Evolutionary conservation across 1,140 invertebrate genomes (phyloP).

Genomic region (Caenorhabditis tropicalis): DNA sequence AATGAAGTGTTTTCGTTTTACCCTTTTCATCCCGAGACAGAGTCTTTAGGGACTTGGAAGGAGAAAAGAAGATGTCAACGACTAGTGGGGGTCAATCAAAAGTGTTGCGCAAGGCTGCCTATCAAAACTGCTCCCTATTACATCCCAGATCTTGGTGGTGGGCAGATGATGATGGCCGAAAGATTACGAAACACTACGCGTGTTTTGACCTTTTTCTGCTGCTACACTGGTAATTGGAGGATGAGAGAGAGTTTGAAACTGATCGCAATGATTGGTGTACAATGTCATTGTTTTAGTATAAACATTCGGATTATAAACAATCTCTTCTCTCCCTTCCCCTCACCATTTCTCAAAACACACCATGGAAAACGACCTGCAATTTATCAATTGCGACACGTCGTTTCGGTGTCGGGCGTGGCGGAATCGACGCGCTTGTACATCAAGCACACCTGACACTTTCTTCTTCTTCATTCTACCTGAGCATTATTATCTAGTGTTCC

Average conservation of each 20-base stretch:
- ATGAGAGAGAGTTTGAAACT: not conserved
- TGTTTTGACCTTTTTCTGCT: not conserved
- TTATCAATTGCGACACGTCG: conserved; percentile 40
- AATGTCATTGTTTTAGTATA: not conserved
- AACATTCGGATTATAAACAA: conserved; percentile 35
- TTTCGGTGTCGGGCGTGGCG: not conserved
- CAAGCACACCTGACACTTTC: conserved; percentile 29
- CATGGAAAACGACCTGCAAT: conserved; percentile 27
- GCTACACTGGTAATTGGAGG: conserved; percentile 1
- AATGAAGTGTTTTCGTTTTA: conserved; percentile 41
- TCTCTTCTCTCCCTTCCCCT: not conserved
- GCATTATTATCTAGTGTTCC: not conserved
- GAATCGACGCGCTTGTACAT: not conserved
- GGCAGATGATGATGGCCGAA: conserved; percentile 28
- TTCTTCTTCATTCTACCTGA: too few species aligned
- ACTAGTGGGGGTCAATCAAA: conserved; percentile 33
- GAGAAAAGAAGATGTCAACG: conserved; percentile 33
- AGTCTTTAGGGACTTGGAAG: not conserved
- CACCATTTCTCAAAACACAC: conserved; percentile 25
- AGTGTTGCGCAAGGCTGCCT: conserved; percentile 37
- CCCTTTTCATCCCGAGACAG: not conserved
- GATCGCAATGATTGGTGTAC: conserved; percentile 8
- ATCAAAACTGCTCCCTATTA: conserved; percentile 31
- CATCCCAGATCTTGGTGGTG: conserved; percentile 35
- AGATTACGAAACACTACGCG: conserved; percentile 39